A percentile compares a stretch with the other conserved stretches of the same genome.
Evolutionary conservation across 2,797 vertebrate genomes (phyloP).

Genomic region (Protosalanx chinensis): DNA sequence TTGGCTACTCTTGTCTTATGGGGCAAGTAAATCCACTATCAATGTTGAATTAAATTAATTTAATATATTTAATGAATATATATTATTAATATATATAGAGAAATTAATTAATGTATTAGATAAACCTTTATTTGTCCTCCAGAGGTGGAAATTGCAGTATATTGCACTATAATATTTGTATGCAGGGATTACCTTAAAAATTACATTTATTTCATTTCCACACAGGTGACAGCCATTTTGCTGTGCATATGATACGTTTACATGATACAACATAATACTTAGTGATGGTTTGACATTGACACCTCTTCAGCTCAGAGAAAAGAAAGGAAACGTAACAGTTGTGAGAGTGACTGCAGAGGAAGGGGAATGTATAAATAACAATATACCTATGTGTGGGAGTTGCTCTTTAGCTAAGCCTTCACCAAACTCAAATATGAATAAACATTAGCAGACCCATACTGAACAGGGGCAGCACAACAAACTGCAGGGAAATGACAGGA

Average conservation of each 20-base stretch:
- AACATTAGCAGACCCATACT: slow-evolving; percentile 5
- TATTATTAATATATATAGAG: too few relatives aligned
- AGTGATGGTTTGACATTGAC: slow-evolving; percentile 20
- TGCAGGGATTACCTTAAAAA: too few relatives aligned
- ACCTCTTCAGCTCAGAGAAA: slow-evolving; percentile 17
- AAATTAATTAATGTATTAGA: too few relatives aligned
- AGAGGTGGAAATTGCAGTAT: too few relatives aligned
- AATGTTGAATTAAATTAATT: too few relatives aligned
- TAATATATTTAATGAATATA: too few relatives aligned
- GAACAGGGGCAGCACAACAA: slow-evolving; percentile 44
- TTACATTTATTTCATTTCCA: too few relatives aligned
- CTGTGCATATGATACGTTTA: too few relatives aligned
- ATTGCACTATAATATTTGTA: too few relatives aligned
- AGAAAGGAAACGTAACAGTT: slow-evolving; percentile 33
- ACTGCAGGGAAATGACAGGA: slow-evolving; percentile 45
- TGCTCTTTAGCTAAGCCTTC: slow-evolving; percentile 34
- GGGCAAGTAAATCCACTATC: too few relatives aligned
- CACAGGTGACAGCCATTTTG: too few relatives aligned
- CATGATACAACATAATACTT: background rate
- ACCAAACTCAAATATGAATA: slow-evolving; percentile 21
- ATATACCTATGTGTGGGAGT: slow-evolving; percentile 29
- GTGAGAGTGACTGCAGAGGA: slow-evolving; percentile 18
- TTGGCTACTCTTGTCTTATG: background rate
- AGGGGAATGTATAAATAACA: slow-evolving; percentile 26
- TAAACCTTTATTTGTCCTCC: too few relatives aligned